Conservation (phyloP, 2,888 invertebrate species). For the Drosophila anceps region DNA sequence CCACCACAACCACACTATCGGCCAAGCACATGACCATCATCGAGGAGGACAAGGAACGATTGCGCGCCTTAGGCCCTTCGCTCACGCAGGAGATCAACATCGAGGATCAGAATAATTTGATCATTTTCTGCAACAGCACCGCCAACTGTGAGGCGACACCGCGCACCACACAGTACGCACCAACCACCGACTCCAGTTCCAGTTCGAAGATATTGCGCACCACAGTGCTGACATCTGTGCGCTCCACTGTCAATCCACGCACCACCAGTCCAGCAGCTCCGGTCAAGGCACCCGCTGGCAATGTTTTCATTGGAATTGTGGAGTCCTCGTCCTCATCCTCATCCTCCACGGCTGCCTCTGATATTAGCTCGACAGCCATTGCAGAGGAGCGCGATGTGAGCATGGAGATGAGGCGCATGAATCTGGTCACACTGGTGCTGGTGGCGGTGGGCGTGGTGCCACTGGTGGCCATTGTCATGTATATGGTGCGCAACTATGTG, state of each 20-base stretch:
- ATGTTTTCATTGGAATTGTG: constrained; percentile 56
- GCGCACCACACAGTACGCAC: constrained; percentile 49
- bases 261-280: constrained; percentile 39
- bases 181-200: constrained; percentile 85
- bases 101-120: constrained; percentile 83
- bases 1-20: constrained; percentile 23
- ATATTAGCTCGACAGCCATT: constrained; percentile 74
- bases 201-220: constrained; percentile 86
- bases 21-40: constrained; percentile 62
- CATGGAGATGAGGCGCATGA: constrained; percentile 87
- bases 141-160: constrained; percentile 73
- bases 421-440: constrained; percentile 88
- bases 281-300: background rate
- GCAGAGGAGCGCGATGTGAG: constrained; percentile 86
- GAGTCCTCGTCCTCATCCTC: constrained; percentile 52
- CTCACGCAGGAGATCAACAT: constrained; percentile 78
- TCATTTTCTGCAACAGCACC: constrained; percentile 85
- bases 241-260: constrained; percentile 82
- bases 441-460: constrained; percentile 88
- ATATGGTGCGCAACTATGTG: constrained; percentile 87
- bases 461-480: constrained; percentile 87
- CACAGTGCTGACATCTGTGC: constrained; percentile 86
- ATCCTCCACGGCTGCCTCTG: constrained; percentile 35
- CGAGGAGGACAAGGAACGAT: constrained; percentile 74
- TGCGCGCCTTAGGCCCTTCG: constrained; percentile 77